These are phyloP conservation scores for Cataglyphis altisquamis DNA, from an alignment of 2,888 invertebrate genomes.

Conservation along the genomic window DNA sequence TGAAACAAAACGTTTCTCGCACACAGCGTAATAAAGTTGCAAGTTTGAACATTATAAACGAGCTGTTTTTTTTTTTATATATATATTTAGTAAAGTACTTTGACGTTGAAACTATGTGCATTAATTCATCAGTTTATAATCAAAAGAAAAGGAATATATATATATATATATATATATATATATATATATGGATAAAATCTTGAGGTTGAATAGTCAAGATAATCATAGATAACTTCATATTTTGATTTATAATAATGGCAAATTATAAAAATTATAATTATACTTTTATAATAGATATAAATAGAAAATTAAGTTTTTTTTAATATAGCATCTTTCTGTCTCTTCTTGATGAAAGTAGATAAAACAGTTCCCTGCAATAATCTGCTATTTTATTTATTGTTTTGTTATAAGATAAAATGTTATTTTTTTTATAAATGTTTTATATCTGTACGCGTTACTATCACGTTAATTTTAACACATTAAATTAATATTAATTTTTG, in stretches of 20 bases:
- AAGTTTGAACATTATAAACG: background rate
- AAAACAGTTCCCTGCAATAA: slow-evolving; percentile 28
- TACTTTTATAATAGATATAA: background rate
- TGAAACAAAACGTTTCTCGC: background rate
- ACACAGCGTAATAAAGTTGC: background rate
- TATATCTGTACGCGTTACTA: background rate
- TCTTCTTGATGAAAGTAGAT: slow-evolving; percentile 2
- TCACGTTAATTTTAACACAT: background rate
- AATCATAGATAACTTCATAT: background rate
- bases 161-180: too few relatives aligned
- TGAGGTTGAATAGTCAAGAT: background rate
- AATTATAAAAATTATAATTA: background rate
- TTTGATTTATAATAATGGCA: background rate
- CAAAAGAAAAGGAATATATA: background rate
- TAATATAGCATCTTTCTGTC: background rate
- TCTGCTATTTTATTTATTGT: background rate
- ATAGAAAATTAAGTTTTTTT: background rate
- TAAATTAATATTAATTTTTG: background rate
- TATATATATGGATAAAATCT: background rate
- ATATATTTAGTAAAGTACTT: background rate
- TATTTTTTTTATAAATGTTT: background rate
- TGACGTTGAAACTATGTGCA: background rate
- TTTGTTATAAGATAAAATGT: background rate
- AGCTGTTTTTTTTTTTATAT: background rate
- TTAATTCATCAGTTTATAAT: background rate